Conservation (phyloP, 2,113 vertebrate genomes). For the Megaptera novaeangliae region DNA sequence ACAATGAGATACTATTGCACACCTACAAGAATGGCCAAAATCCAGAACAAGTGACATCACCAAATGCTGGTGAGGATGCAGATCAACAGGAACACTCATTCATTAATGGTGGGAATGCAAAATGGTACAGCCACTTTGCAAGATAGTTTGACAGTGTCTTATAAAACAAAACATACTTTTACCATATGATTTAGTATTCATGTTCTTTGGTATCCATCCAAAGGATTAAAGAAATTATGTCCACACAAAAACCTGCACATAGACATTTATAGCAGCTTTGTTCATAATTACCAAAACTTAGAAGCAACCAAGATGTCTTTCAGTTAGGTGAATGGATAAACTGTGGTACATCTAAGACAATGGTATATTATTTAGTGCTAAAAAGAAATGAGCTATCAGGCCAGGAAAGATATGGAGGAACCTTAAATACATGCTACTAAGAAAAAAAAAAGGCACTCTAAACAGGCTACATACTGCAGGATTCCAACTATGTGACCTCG, state of each 20-base stretch:
- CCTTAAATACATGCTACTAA: neutral
- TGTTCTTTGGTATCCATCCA: neutral
- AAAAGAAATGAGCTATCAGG: neutral
- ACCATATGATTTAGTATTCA: neutral
- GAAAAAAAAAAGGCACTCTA: neutral
- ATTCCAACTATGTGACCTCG: neutral
- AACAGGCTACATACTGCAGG: neutral
- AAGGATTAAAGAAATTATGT: neutral
- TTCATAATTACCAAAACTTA: neutral
- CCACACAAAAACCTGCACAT: neutral
- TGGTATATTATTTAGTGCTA: neutral
- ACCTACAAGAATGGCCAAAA: neutral
- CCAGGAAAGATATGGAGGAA: neutral
- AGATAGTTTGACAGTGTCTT: neutral
- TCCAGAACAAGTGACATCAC: neutral
- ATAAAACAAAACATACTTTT: neutral
- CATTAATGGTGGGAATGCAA: neutral
- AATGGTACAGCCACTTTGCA: neutral
- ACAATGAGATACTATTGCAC: neutral
- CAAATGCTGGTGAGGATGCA: neutral
- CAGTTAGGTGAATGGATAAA: neutral
- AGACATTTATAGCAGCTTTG: neutral
- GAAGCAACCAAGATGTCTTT: neutral
- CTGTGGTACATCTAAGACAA: neutral
- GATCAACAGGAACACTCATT: neutral